Percentiles rank a stretch among this genome's conserved stretches.
Evolutionary conservation across 2,888 invertebrate species (phyloP).

Genomic region (Pandemis heparana): DNA sequence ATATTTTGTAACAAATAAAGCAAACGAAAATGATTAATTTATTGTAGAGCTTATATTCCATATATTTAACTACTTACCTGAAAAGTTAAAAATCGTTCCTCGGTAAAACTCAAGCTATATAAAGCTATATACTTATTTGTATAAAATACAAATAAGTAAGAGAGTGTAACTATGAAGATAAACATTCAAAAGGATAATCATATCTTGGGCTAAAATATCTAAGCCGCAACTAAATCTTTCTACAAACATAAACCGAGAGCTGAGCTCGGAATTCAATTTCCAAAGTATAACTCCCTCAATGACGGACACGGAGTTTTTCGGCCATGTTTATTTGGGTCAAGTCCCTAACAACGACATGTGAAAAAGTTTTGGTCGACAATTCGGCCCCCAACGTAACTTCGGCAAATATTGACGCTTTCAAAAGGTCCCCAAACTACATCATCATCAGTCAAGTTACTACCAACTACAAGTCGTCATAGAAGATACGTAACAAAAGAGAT

Average conservation of each 20-base stretch:
- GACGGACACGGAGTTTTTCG: constrained; percentile 68
- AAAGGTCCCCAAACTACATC: constrained; percentile 48
- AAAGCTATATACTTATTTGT: no score
- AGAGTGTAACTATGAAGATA: background rate
- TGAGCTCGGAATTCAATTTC: constrained; percentile 68
- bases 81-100: no score
- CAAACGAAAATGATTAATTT: no score
- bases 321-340: constrained; percentile 76
- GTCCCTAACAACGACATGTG: constrained; percentile 61
- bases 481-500: constrained; percentile 14
- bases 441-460: constrained; percentile 39
- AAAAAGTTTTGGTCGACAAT: constrained; percentile 71
- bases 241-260: constrained; percentile 55
- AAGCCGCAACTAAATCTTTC: constrained; percentile 12
- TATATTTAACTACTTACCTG: no score
- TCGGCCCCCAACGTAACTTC: constrained; percentile 54
- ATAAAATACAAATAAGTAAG: background rate
- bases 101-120: no score
- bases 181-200: constrained; percentile 10
- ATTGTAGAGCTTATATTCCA: no score
- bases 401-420: constrained; percentile 54
- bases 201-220: background rate
- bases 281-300: constrained; percentile 63
- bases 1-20: no score
- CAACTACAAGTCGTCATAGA: constrained; percentile 5